Evolutionary conservation across 1,140 invertebrate genomes (phyloP), one percentile per base, ranked within the genome.

Genomic region (Lysiphlebus fabarum): DNA sequence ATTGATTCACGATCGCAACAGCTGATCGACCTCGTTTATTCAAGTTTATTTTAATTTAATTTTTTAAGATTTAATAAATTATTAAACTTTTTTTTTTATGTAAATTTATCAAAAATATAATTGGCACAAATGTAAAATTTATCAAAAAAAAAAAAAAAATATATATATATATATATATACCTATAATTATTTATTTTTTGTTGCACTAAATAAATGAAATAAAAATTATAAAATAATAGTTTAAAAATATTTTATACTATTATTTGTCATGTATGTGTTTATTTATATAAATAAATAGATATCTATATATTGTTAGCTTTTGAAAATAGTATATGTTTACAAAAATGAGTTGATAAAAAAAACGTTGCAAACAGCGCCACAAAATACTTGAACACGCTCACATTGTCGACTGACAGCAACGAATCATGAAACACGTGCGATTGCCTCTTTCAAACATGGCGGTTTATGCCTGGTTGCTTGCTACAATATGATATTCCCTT

Each of bases 341-440:
- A 33, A 56, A 26, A 56, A 40, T 11, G 47, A 47, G 12, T 47
- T n/a, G 10, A 56, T 26, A 56, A 47, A 47, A 42, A 56, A 56
- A 47, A 47, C 47, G 43, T 55, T 49, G 53, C 51, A 54, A 43
- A 54, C 53, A 43, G 58, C 53, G 50, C 58, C 50, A 55, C 58
- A n/a, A 36, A 43, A 55, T 51, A 58, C 49, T 26, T 26, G 17
- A 26, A 26, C 17, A 26, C 17, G 17, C 47, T 59, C 53, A 45
- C 61, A 48, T 11, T 44, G 51, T 14, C 59, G 45, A 53, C 49
- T 56, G 45, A 48, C 47, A 41, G 50, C 43, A 26, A 14, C 49
- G 36, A 42, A 50, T 37, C 56, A 44, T 41, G 36, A 47, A 60
- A 60, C 58, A 60, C 58, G 58, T 60, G 58, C 58, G 58, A 60